A percentile compares a stretch with the other conserved stretches of the same genome.
phyloP scores from a whole-genome alignment of 2,888 invertebrate species.

The Parnassius glacialis region DNA sequence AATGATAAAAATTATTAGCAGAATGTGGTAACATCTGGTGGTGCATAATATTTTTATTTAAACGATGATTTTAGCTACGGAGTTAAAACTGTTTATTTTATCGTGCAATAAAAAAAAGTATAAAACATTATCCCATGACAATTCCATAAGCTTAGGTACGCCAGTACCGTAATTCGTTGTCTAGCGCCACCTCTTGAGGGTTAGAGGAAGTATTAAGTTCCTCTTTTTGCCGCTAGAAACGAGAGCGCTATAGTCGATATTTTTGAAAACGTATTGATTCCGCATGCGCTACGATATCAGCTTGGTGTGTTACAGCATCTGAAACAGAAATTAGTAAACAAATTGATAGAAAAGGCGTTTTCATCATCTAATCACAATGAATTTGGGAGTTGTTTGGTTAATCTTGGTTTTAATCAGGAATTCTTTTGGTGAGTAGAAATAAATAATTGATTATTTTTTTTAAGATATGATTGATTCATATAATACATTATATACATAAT shows the following conservation, averaged over 20 bases:
- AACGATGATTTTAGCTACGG: too few species aligned
- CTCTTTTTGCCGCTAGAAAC: not conserved
- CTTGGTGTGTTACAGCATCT: constrained; percentile 37
- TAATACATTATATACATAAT: too few species aligned
- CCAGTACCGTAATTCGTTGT: too few species aligned
- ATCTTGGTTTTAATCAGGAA: constrained; percentile 45
- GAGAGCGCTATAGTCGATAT: constrained; percentile 3
- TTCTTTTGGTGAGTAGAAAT: constrained; percentile 54
- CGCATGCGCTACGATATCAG: constrained; percentile 54
- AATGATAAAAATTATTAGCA: too few species aligned
- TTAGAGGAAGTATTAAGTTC: constrained; percentile 1
- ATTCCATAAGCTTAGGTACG: too few species aligned
- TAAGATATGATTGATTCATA: too few species aligned
- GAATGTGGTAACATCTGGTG: too few species aligned
- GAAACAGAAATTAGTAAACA: constrained; percentile 44
- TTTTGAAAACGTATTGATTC: constrained; percentile 56
- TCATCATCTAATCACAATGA: constrained; percentile 46
- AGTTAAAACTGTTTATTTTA: too few species aligned
- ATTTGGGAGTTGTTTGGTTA: constrained; percentile 47
- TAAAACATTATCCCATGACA: too few species aligned
- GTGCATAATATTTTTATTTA: too few species aligned
- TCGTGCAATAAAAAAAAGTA: too few species aligned
- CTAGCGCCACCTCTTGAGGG: not conserved
- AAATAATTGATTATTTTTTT: not conserved
- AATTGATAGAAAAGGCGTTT: constrained; percentile 15